phyloP scores from a whole-genome alignment of 2,797 vertebrate species.

The Falco concolor region DNA sequence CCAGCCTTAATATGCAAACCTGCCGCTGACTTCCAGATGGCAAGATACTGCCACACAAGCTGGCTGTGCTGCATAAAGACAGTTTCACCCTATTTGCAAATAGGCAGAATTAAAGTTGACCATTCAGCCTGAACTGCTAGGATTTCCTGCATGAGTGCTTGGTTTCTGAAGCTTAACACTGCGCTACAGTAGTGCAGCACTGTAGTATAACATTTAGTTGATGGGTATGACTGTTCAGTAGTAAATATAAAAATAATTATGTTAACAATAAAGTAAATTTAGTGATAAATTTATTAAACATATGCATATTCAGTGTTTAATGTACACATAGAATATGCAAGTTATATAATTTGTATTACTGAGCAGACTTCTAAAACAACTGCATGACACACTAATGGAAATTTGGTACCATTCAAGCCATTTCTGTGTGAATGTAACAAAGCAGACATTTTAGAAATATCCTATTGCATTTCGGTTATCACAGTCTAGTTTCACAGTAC shows the following conservation, averaged over 20 bases:
- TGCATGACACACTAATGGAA: background rate
- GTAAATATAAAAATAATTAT: background rate
- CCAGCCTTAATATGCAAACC: conserved; percentile 57
- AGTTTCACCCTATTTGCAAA: conserved; percentile 30
- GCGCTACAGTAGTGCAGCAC: background rate
- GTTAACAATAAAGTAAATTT: background rate
- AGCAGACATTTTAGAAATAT: conserved; percentile 34
- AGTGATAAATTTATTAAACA: background rate
- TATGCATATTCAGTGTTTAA: background rate
- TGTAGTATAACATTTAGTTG: background rate
- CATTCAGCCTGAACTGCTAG: conserved; percentile 37
- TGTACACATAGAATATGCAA: background rate
- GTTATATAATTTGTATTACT: background rate
- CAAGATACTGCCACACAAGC: conserved; percentile 3
- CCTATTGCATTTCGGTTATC: conserved; percentile 21
- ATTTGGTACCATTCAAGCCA: background rate
- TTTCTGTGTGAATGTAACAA: background rate
- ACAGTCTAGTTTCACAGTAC: conserved; percentile 16
- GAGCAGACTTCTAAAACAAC: background rate
- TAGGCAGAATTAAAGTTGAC: conserved; percentile 48
- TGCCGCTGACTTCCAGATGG: conserved; percentile 51
- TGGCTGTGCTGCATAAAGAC: conserved; percentile 11
- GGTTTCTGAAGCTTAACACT: background rate
- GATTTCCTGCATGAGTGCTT: conserved; percentile 34
- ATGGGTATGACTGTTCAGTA: background rate